These are phyloP conservation scores for Phaetusa simplex DNA, from an alignment of 2,113 vertebrate genomes.

Conservation along the genomic window DNA sequence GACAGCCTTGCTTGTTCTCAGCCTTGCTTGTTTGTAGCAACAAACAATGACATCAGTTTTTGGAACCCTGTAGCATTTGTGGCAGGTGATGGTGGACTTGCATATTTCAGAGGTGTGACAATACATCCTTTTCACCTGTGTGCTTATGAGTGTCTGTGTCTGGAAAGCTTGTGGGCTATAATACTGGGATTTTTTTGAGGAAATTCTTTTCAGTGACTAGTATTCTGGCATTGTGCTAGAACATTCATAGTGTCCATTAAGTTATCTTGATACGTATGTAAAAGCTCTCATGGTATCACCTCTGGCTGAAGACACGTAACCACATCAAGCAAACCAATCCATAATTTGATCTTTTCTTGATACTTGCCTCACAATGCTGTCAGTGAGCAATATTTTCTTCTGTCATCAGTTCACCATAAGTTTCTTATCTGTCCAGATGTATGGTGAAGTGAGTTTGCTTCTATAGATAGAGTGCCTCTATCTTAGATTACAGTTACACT, in stretches of 20 bases:
- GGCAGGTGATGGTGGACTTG: background rate
- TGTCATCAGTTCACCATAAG: background rate
- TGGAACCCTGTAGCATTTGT: background rate
- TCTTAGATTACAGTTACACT: background rate
- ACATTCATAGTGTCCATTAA: background rate
- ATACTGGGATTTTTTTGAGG: background rate
- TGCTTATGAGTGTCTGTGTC: background rate
- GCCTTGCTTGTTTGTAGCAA: background rate
- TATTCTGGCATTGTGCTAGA: background rate
- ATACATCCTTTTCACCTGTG: accelerated
- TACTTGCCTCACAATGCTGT: background rate
- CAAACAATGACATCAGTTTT: background rate
- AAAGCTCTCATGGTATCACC: background rate
- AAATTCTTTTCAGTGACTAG: background rate
- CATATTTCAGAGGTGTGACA: background rate
- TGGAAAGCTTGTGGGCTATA: background rate
- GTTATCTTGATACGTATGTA: background rate
- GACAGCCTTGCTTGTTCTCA: background rate
- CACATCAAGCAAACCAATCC: background rate
- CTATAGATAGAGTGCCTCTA: background rate
- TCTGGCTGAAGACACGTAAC: background rate
- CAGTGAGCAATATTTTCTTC: background rate
- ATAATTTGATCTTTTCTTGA: background rate
- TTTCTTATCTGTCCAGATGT: background rate
- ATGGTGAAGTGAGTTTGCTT: background rate